These are phyloP conservation scores for Pteruthius melanotis DNA, from an alignment of 2,113 vertebrate species.

Conservation along the genomic window DNA sequence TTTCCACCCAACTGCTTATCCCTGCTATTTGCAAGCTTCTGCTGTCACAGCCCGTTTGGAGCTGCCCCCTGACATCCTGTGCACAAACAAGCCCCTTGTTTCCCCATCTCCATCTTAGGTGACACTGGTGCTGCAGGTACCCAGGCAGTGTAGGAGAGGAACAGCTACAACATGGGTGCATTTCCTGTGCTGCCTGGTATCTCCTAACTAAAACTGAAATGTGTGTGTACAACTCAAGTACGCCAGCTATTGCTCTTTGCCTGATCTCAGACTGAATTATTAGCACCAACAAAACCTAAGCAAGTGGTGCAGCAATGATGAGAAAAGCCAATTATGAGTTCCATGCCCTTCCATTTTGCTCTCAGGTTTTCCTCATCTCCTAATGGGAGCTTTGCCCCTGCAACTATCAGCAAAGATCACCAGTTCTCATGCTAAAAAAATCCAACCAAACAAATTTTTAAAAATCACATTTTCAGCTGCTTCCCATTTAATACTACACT, in stretches of 20 bases:
- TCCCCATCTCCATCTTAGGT: neutral
- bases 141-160: neutral
- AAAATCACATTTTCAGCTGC: neutral
- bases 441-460: neutral
- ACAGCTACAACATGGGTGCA: fast-evolving
- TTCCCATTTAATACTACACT: neutral
- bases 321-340: neutral
- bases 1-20: neutral
- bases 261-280: neutral
- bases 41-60: neutral
- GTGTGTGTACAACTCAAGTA: neutral
- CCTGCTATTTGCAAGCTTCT: neutral
- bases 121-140: neutral
- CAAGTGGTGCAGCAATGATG: neutral
- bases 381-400: neutral
- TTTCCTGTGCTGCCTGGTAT: neutral
- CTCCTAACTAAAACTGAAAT: neutral
- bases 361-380: neutral
- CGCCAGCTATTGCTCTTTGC: neutral
- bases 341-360: neutral
- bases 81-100: neutral
- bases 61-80: neutral
- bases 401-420: neutral
- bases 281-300: neutral
- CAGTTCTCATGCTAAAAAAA: neutral